Evolutionary conservation across 2,113 vertebrate genomes (phyloP), one percentile per base, ranked within the genome.

Genomic region (Phycodurus eques): DNA sequence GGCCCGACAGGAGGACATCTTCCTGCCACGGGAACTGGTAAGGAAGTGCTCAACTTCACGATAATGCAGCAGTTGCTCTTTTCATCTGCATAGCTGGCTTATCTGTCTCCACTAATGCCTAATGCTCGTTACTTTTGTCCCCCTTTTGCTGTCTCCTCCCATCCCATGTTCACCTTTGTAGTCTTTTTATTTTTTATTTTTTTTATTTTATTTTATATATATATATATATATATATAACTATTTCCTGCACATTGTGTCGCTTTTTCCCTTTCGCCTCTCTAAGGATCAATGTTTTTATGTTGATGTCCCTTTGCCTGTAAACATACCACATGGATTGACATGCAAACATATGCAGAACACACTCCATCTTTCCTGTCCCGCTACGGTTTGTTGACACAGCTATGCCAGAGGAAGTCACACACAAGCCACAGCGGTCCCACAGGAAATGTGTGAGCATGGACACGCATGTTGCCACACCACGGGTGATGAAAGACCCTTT

Each of bases 1-100:
- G 43, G 93, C 93, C 10, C 94, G 97, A 47, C 96, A 95, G 67
- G 96, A 99, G 62, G 96, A 97, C 74, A 70, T 87, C 74, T 97
- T 98, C 88, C 88, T 97, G 56, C 96, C 97, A 27, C 92, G 96
- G 79, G 96, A 98, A 74, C 92, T 99, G 98, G 97, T 98, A 73
- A 79, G 86, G 63, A 67, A 42, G 39, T 1, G 8, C 0, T 14
- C 74, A 67, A 1, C 33, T 57, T 31, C 33, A 43, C 53, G 72
- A 61, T 67, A 70, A 73, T 20, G 19, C 57, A 69, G 43, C 74
- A n/a, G 8, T 46, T 15, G 22, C 51, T 72, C 19, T 5, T 59
- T 54, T 54, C 47, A 49, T 49, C 47, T 49, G 47, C 14, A 49
- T 49, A 11, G 14, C 19, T 53, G 6, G 4, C 4, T 39, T 39